phyloP scores from a whole-genome alignment of 2,797 vertebrate species.

The Coregonus suidteri region DNA sequence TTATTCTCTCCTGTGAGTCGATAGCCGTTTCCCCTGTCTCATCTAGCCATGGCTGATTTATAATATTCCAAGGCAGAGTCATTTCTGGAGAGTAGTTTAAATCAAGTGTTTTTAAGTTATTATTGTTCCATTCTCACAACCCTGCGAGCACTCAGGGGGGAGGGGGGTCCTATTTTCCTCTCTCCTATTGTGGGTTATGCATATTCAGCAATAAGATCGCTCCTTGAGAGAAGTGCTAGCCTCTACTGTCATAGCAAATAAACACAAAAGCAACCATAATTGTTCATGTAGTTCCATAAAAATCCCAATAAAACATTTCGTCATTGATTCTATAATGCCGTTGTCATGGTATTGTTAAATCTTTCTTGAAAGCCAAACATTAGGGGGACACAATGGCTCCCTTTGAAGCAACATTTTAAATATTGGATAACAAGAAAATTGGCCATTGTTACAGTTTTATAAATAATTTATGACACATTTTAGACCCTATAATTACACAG shows the following conservation, averaged over 20 bases:
- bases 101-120: not conserved
- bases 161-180: not conserved
- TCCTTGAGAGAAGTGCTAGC: conserved; percentile 3
- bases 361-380: conserved; percentile 23
- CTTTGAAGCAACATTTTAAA: conserved; percentile 31
- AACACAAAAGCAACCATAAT: conserved; percentile 18
- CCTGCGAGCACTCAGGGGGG: not conserved
- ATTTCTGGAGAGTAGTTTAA: not conserved
- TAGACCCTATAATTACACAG: conserved; percentile 39
- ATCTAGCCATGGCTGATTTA: not conserved
- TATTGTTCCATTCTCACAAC: not conserved
- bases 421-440: conserved; percentile 26
- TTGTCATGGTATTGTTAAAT: conserved; percentile 31
- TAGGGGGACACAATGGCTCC: conserved; percentile 21
- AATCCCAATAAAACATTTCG: conserved; percentile 26
- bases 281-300: conserved; percentile 7
- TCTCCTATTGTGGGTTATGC: conserved; percentile 7
- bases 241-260: not conserved
- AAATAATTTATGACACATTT: conserved; percentile 47
- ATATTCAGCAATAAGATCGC: conserved; percentile 13
- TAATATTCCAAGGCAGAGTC: not conserved
- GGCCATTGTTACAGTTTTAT: conserved; percentile 51
- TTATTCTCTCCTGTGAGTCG: not conserved
- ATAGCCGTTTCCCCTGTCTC: not conserved
- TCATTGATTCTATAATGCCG: conserved; percentile 24